These are phyloP conservation scores for Chromobotia macracanthus DNA, from an alignment of 2,797 vertebrate genomes.

Conservation along the genomic window DNA sequence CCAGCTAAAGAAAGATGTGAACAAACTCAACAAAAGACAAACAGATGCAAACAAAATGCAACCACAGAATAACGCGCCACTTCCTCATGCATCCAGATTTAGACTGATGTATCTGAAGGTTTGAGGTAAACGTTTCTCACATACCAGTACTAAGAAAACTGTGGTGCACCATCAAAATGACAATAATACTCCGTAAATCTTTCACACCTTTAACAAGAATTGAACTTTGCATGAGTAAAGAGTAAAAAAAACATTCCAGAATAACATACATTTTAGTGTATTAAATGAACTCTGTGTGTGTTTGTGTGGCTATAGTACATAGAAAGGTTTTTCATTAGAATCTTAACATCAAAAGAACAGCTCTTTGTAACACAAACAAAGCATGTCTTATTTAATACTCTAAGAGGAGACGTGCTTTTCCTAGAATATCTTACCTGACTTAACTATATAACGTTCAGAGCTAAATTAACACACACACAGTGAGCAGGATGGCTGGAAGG, in stretches of 20 bases:
- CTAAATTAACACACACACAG: background rate
- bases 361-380: constrained; percentile 34
- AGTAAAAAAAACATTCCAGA: background rate
- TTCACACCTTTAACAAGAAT: background rate
- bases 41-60: constrained; percentile 10
- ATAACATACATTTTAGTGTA: background rate
- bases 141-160: constrained; percentile 1
- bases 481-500: background rate
- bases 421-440: constrained; percentile 5
- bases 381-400: constrained; percentile 25
- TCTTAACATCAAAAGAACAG: constrained; percentile 23
- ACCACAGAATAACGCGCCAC: constrained; percentile 35
- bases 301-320: background rate
- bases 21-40: background rate
- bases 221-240: background rate
- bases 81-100: constrained; percentile 45
- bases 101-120: constrained; percentile 1
- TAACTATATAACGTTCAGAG: constrained; percentile 6
- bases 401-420: constrained; percentile 16
- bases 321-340: constrained; percentile 18
- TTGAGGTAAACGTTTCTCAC: constrained; percentile 19
- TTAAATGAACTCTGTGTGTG: constrained; percentile 12
- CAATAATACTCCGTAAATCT: background rate
- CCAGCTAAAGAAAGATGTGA: background rate
- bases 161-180: background rate